Evolutionary conservation across 2,113 vertebrate genomes (phyloP).

Genomic region (Scytalopus superciliaris): DNA sequence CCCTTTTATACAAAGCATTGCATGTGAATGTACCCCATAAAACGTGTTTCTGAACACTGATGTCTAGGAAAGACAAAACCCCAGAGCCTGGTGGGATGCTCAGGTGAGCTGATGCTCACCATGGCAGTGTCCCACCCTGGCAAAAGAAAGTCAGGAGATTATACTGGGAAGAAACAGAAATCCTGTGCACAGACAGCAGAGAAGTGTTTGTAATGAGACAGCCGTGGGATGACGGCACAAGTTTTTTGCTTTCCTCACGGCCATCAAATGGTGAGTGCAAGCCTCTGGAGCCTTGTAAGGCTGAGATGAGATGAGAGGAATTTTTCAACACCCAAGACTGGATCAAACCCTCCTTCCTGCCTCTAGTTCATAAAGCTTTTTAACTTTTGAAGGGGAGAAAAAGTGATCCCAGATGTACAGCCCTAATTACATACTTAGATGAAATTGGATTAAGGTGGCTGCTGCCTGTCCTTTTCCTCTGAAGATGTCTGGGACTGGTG

Average conservation of each 20-base stretch:
- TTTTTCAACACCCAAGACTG: slow-evolving; percentile 61
- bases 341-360: slow-evolving; percentile 56
- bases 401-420: slow-evolving; percentile 68
- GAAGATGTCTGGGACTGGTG: background rate
- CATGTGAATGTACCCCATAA: fast-evolving
- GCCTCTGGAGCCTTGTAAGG: slow-evolving; percentile 25
- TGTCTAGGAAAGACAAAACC: background rate
- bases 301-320: slow-evolving; percentile 57
- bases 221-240: background rate
- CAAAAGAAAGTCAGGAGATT: background rate
- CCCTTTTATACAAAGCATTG: background rate
- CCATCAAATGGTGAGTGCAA: background rate
- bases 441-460: slow-evolving; percentile 67
- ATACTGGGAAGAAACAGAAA: background rate
- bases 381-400: slow-evolving; percentile 57
- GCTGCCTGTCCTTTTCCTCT: slow-evolving; percentile 47
- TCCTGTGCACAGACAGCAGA: background rate
- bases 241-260: slow-evolving; percentile 14
- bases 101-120: background rate
- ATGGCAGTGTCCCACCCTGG: background rate
- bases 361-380: slow-evolving; percentile 59
- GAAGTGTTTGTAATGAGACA: background rate
- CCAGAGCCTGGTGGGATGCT: background rate
- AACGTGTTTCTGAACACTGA: background rate
- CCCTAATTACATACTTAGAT: slow-evolving; percentile 66